Conservation (phyloP, 2,113 vertebrate species). For the Festucalex cinctus region DNA sequence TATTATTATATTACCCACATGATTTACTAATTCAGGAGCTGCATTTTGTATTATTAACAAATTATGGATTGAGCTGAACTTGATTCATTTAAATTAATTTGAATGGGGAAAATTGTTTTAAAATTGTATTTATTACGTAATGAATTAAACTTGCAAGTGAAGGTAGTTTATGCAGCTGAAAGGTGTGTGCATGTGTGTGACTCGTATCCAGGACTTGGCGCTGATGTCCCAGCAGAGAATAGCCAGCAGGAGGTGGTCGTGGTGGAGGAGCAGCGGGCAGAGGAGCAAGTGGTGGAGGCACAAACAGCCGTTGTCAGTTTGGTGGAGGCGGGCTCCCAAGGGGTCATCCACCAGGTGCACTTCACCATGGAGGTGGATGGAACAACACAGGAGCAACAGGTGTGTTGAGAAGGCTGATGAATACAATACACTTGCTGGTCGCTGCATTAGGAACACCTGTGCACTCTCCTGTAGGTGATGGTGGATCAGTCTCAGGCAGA, state of each 20-base stretch:
- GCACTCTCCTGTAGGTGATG: conserved; percentile 49
- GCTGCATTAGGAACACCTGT: background rate
- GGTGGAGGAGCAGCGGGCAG: conserved; percentile 44
- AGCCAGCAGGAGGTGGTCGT: conserved; percentile 48
- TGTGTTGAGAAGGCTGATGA: background rate
- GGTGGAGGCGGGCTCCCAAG: conserved; percentile 83
- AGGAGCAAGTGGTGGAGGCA: conserved; percentile 53
- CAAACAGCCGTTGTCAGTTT: conserved; percentile 81
- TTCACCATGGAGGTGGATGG: conserved; percentile 86
- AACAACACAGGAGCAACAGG: conserved; percentile 67
- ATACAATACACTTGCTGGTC: too few relatives aligned
- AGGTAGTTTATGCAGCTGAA: background rate
- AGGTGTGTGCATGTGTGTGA: background rate
- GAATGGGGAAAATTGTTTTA: too few relatives aligned
- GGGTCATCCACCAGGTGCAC: conserved; percentile 85
- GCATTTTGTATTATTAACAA: too few relatives aligned
- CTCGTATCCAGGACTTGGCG: conserved; percentile 68
- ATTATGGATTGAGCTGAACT: too few relatives aligned
- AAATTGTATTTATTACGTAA: background rate
- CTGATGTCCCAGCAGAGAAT: conserved; percentile 22
- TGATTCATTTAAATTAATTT: too few relatives aligned
- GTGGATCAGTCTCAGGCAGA: conserved; percentile 65
- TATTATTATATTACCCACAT: too few relatives aligned
- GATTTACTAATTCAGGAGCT: background rate
- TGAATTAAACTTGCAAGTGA: background rate